Percentiles rank a stretch among this genome's conserved stretches.
Evolutionary conservation across 23 tunicate species (phyloP).

Genomic region (Trididemnum clinides): DNA sequence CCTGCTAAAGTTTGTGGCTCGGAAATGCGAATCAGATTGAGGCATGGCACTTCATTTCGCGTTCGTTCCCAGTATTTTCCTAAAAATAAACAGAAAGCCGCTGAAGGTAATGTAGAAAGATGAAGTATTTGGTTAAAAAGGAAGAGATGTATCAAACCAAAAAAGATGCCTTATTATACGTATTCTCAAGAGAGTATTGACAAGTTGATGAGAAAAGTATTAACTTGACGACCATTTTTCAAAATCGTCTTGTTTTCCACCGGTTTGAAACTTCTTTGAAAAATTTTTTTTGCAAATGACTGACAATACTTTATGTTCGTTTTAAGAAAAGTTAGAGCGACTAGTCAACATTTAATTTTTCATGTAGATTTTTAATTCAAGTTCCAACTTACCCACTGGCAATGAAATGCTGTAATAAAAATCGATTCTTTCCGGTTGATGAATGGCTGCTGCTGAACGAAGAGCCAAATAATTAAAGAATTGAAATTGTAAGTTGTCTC

Average conservation of each 20-base stretch:
- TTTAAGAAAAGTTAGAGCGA: too few species aligned
- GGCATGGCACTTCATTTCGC: constrained; percentile 5
- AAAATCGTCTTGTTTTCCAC: too few species aligned
- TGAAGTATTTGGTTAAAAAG: too few species aligned
- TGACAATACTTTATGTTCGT: background rate
- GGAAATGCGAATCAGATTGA: constrained; percentile 3
- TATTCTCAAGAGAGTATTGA: too few species aligned
- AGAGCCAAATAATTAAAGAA: constrained; percentile 28
- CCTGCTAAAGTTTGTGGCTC: constrained; percentile 27
- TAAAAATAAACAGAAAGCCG: background rate
- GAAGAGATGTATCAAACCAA: too few species aligned
- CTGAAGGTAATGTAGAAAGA: too few species aligned
- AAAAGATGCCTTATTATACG: too few species aligned
- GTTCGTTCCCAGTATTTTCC: constrained; percentile 38
- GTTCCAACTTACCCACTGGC: constrained; percentile 6
- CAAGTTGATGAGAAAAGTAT: too few species aligned
- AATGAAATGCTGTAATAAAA: constrained; percentile 25
- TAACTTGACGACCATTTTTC: too few species aligned
- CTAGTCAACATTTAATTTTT: too few species aligned
- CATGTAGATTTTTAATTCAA: background rate
- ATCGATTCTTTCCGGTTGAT: constrained; percentile 25
- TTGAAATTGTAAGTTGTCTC: background rate
- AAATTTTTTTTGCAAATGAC: too few species aligned
- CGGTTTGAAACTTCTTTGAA: too few species aligned
- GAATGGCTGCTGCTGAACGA: constrained; percentile 35